phyloP scores from a whole-genome alignment of 2,888 invertebrate genomes.

The Charanyca ferruginea region DNA sequence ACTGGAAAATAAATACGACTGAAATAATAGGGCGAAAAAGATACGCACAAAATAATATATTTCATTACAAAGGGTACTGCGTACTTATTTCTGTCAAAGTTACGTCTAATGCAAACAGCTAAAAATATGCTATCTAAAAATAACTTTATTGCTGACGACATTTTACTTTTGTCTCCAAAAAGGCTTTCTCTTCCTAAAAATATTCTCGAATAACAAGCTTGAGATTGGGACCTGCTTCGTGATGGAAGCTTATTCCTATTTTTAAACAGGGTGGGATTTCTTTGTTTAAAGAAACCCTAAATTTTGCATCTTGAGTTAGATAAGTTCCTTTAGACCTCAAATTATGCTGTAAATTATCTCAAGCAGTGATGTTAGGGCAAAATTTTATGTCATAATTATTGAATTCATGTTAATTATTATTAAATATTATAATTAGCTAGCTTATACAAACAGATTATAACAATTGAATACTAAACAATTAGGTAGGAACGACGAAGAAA shows the following conservation, averaged over 20 bases:
- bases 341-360: too few species aligned
- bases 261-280: constrained; percentile 8
- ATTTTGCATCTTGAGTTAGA: not conserved
- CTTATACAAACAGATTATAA: too few species aligned
- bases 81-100: constrained; percentile 5
- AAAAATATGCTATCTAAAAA: constrained; percentile 26
- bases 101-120: constrained; percentile 9
- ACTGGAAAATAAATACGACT: too few species aligned
- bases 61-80: not conserved
- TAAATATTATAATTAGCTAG: not conserved
- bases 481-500: too few species aligned
- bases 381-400: too few species aligned
- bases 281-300: not conserved
- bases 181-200: constrained; percentile 12
- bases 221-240: constrained; percentile 19
- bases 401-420: too few species aligned
- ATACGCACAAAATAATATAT: not conserved
- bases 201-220: constrained; percentile 24
- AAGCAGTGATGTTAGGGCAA: too few species aligned
- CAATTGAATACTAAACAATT: too few species aligned
- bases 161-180: constrained; percentile 20
- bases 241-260: constrained; percentile 1
- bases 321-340: not conserved
- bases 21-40: not conserved
- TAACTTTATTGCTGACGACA: constrained; percentile 14